These are phyloP conservation scores for Platypus cylindrus DNA, from an alignment of 2,888 invertebrate species.

Conservation along the genomic window DNA sequence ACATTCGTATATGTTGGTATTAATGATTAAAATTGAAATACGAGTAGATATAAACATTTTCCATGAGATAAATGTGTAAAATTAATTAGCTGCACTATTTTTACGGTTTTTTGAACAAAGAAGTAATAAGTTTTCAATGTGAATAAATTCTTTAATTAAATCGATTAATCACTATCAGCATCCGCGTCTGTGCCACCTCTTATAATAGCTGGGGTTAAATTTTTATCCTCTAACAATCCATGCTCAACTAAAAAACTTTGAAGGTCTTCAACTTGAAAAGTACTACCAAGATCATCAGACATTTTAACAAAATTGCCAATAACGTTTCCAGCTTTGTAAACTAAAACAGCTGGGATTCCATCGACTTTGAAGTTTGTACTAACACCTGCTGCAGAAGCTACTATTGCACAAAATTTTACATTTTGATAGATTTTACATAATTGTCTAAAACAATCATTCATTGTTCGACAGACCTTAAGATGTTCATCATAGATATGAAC, in stretches of 20 bases:
- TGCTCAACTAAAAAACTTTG: conserved; percentile 82
- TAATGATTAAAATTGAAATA: too few species aligned
- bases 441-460: conserved; percentile 71
- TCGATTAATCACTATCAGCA: conserved; percentile 18
- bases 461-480: conserved; percentile 55
- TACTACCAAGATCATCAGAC: conserved; percentile 75
- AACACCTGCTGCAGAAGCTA: conserved; percentile 69
- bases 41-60: too few species aligned
- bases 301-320: conserved; percentile 87
- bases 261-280: conserved; percentile 82
- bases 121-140: too few species aligned
- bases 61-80: too few species aligned
- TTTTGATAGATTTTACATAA: conserved; percentile 66
- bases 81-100: too few species aligned
- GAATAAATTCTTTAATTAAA: too few species aligned
- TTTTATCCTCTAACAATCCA: conserved; percentile 65
- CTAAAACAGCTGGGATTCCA: conserved; percentile 83
- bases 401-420: conserved; percentile 83
- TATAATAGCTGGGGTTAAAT: conserved; percentile 40
- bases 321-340: conserved; percentile 80
- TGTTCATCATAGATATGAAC: conserved; percentile 78
- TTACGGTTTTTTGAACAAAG: too few species aligned
- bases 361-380: conserved; percentile 72
- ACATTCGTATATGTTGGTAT: too few species aligned
- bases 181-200: conserved; percentile 28